These are phyloP conservation scores for Corythornis madagascariensis DNA, from an alignment of 2,113 vertebrate genomes.

Conservation along the genomic window DNA sequence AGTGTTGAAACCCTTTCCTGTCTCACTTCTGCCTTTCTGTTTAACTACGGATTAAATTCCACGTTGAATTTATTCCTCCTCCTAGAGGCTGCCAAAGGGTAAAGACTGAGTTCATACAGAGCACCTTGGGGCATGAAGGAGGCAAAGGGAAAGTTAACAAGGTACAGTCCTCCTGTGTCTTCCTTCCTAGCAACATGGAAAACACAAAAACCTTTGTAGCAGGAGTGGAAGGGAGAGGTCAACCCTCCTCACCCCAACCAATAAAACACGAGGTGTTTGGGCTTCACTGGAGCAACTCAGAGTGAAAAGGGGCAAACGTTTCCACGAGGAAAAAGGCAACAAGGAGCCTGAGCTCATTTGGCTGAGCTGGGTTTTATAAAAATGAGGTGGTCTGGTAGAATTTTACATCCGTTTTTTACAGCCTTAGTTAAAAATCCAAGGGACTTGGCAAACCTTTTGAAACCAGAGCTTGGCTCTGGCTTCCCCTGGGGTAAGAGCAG, in stretches of 20 bases:
- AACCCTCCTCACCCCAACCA: not conserved
- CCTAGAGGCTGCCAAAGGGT: not conserved
- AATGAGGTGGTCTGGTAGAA: not conserved
- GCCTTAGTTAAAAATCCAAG: not conserved
- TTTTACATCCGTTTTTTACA: not conserved
- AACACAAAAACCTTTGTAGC: slow-evolving; percentile 31
- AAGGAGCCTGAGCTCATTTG: not conserved
- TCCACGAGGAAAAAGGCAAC: not conserved
- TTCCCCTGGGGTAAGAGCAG: not conserved
- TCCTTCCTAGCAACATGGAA: slow-evolving; percentile 22
- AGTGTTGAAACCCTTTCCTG: not conserved
- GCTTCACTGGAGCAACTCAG: not conserved
- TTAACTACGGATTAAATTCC: not conserved
- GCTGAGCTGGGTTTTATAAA: not conserved
- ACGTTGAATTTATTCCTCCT: not conserved
- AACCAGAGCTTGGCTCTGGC: not conserved
- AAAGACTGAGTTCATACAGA: not conserved
- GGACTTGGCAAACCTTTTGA: not conserved
- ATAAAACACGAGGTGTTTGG: not conserved
- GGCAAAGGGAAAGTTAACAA: not conserved
- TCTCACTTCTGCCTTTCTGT: not conserved
- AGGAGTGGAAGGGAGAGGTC: not conserved
- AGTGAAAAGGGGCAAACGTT: not conserved
- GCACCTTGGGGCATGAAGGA: not conserved
- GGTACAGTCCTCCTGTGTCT: not conserved